A percentile compares a stretch with the other conserved stretches of the same genome.
phyloP scores from a whole-genome alignment of 1,140 invertebrate genomes.

The Eriosoma lanigerum region DNA sequence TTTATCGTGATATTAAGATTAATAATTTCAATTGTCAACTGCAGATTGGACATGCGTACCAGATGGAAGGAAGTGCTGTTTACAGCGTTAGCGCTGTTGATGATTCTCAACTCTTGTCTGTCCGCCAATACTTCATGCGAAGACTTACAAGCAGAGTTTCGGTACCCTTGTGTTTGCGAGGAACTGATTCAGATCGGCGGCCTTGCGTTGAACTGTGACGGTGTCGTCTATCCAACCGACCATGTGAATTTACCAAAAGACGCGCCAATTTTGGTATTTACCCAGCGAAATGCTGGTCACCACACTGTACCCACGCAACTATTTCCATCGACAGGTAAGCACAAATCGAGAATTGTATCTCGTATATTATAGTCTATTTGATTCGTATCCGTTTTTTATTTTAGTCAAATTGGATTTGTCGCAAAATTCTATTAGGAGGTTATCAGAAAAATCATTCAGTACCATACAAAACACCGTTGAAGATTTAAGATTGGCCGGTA shows the following conservation, averaged over 20 bases:
- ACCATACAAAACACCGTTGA: conserved; percentile 68
- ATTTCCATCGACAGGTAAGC: conserved; percentile 58
- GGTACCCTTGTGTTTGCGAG: conserved; percentile 55
- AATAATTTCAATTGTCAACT: too few relatives aligned
- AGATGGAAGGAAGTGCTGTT: conserved; percentile 16
- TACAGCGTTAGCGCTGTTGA: neutral
- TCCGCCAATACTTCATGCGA: conserved; percentile 52
- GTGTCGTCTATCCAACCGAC: conserved; percentile 76
- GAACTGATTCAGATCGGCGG: conserved; percentile 49
- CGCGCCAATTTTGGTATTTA: conserved; percentile 73
- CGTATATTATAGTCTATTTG: too few relatives aligned
- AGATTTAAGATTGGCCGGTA: conserved; percentile 73
- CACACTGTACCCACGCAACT: conserved; percentile 76
- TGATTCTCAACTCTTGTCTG: neutral
- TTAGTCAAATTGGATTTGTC: conserved; percentile 78
- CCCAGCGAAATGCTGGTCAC: conserved; percentile 74
- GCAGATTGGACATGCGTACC: neutral
- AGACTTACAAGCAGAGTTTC: conserved; percentile 52
- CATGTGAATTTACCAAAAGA: conserved; percentile 72
- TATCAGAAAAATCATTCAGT: conserved; percentile 75
- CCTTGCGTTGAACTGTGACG: conserved; percentile 74
- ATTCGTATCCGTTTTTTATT: conserved; percentile 58
- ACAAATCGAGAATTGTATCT: neutral
- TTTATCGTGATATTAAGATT: too few relatives aligned
- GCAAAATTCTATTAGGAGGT: conserved; percentile 74